These are phyloP conservation scores for Steinernema scapterisci DNA, from an alignment of 2,888 invertebrate species.

Conservation along the genomic window DNA sequence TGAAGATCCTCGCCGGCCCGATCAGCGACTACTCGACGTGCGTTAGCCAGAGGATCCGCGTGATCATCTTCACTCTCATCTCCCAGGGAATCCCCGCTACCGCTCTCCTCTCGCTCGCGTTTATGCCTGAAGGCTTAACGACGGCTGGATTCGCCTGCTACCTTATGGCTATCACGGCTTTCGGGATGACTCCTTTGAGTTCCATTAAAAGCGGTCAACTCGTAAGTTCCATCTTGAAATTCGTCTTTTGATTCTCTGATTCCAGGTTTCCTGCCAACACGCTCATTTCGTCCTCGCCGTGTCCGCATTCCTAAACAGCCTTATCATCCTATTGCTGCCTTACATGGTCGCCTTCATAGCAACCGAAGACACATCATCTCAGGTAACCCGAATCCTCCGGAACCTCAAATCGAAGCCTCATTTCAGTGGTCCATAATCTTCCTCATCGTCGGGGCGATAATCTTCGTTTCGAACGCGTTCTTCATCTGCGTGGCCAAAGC, in stretches of 20 bases:
- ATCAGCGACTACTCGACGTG: conserved; percentile 22
- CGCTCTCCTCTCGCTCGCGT: not conserved
- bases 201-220: conserved; percentile 5
- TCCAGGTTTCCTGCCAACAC: conserved; percentile 2
- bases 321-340: conserved; percentile 3
- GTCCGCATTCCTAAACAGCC: conserved; percentile 2
- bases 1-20: conserved; percentile 8
- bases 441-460: conserved; percentile 7
- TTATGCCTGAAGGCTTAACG: not conserved
- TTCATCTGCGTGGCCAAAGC: not conserved
- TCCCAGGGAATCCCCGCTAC: not conserved
- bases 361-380: not conserved
- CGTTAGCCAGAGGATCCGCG: conserved; percentile 12
- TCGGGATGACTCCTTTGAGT: conserved; percentile 10
- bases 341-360: conserved; percentile 11
- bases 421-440: conserved; percentile 24
- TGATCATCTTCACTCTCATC: conserved; percentile 17
- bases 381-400: not conserved
- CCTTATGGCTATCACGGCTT: not conserved
- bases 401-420: too few relatives aligned
- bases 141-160: conserved; percentile 1
- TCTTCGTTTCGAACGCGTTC: not conserved
- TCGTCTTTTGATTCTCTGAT: not conserved
- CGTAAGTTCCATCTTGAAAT: not conserved
- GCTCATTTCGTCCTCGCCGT: conserved; percentile 15